Evolutionary conservation across 2,113 vertebrate species (phyloP), one percentile per base, ranked within the genome.

Genomic region (Nyctibius bracteatus): DNA sequence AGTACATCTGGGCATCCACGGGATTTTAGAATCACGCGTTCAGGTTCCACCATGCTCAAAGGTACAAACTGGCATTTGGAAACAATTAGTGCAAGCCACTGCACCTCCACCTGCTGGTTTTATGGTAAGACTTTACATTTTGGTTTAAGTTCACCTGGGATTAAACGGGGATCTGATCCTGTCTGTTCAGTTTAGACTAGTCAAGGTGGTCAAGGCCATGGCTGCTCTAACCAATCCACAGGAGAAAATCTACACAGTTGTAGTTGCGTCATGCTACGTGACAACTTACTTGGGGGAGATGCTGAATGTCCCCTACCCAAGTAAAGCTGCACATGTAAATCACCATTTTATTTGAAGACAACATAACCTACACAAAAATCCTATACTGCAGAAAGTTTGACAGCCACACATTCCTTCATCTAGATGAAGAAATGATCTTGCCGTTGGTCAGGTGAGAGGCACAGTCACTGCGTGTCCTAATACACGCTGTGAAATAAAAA

Each of bases 1-100:
- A 63, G 33, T 14, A 43, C 28, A 2, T 25, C 61, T 39, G 39
- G 65, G 43, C 8, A 52, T 11, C 25, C 51, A 23, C 6, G 5
- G 43, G 30, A 41, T 15, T 35, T 44, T 10, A 55, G 49, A 83
- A 37, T 7, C 59, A 46, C 2, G 2, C 0, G 0, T 18, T 10
- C n/a, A 23, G 37, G 44, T 61, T 65, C 74, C 41, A 21, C 44
- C 52, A n/a, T 1, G 6, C 51, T 55, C 57, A 41, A 88, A 59
- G 12, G 31, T 13, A 47, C 22, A 71, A 59, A 43, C 0, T 20
- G 19, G 37, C 23, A 41, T 9, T 19, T 35, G 49, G 79, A 70
- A 91, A 52, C 20, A 11, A 22, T 17, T 11, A 10, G 21, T 5
- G n/a, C 49, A 54, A 81, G 59, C 4, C 72, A 37, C 37, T 78